These are phyloP conservation scores for Andrena fulva DNA, from an alignment of 2,888 invertebrate genomes.

Conservation along the genomic window DNA sequence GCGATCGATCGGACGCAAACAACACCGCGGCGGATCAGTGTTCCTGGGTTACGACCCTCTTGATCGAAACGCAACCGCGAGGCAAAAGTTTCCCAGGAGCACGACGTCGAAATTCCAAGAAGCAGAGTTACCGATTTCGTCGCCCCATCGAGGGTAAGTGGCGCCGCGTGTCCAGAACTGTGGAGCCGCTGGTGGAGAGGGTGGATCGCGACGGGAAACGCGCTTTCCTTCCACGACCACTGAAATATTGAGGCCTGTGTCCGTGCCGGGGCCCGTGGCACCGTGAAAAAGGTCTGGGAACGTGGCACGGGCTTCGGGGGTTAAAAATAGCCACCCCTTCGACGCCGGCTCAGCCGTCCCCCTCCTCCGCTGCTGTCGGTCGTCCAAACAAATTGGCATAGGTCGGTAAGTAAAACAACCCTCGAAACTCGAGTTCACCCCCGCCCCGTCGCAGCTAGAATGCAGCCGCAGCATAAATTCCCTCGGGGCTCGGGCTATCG, in stretches of 20 bases:
- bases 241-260: conserved; percentile 17
- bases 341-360: conserved; percentile 43
- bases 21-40: too few species aligned
- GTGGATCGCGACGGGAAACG: conserved; percentile 24
- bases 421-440: conserved; percentile 63
- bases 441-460: conserved; percentile 18
- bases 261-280: background rate
- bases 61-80: background rate
- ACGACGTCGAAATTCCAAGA: background rate
- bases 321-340: conserved; percentile 64
- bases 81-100: background rate
- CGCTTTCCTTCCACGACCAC: conserved; percentile 10
- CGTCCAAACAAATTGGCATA: conserved; percentile 73
- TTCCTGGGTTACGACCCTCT: background rate
- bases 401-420: conserved; percentile 75
- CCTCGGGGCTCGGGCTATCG: conserved; percentile 68
- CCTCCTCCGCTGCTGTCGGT: conserved; percentile 10
- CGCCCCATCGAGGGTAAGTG: background rate
- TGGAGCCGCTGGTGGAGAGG: conserved; percentile 1
- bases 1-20: too few species aligned
- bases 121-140: conserved; percentile 14
- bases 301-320: conserved; percentile 17
- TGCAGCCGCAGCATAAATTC: conserved; percentile 73
- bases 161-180: conserved; percentile 44
- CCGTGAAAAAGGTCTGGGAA: conserved; percentile 24